Percentiles rank a stretch among this genome's conserved stretches.
Evolutionary conservation across 2,113 vertebrate species (phyloP).

Genomic region (Alligator mississippiensis): DNA sequence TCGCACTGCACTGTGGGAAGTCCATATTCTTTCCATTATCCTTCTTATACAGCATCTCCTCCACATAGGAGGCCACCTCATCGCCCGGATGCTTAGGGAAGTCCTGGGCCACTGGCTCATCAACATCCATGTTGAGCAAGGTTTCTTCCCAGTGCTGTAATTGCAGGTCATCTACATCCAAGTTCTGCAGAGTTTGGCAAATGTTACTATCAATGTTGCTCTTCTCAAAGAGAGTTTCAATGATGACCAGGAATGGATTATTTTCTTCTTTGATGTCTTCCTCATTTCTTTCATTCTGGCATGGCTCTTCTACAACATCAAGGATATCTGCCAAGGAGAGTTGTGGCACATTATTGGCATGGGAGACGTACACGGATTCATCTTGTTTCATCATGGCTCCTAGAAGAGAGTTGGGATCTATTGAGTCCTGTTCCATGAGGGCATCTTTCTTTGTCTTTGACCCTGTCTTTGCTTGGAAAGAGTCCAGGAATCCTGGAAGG

Average conservation of each 20-base stretch:
- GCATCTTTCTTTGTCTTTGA: constrained; percentile 8
- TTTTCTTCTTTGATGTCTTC: constrained; percentile 58
- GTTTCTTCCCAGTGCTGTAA: constrained; percentile 75
- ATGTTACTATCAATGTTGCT: constrained; percentile 8
- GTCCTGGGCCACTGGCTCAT: background rate
- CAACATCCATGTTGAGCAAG: constrained; percentile 64
- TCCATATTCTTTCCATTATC: background rate
- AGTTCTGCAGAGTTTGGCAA: constrained; percentile 31
- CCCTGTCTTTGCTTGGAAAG: background rate
- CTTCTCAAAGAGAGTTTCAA: constrained; percentile 69
- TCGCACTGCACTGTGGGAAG: background rate
- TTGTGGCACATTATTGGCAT: background rate
- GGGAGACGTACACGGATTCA: constrained; percentile 56
- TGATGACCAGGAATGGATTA: constrained; percentile 41
- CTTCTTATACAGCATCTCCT: constrained; percentile 54
- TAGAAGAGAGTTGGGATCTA: constrained; percentile 73
- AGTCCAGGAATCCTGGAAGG: background rate
- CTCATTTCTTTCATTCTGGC: background rate
- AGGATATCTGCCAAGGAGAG: constrained; percentile 70
- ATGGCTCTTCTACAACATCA: constrained; percentile 48
- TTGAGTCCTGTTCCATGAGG: background rate
- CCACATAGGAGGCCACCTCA: constrained; percentile 59
- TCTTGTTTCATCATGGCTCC: constrained; percentile 82
- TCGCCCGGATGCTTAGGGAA: constrained; percentile 53
- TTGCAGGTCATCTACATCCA: background rate